Conservation (phyloP, 1,140 invertebrate genomes). For the Drosophila guanche region DNA sequence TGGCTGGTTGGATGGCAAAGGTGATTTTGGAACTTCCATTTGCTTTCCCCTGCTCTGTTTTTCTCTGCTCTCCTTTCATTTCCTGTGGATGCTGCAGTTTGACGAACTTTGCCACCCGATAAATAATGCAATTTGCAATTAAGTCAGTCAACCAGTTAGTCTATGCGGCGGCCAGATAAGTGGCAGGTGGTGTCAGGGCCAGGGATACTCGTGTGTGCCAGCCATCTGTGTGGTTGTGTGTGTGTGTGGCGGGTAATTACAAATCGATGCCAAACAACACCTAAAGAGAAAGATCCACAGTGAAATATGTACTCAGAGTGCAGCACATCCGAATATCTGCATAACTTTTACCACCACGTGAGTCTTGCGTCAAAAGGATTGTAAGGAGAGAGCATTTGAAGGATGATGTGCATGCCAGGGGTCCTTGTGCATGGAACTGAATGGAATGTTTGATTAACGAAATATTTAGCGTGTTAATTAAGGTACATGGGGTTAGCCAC, state of each 20-base stretch:
- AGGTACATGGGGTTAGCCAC: slow-evolving; percentile 78
- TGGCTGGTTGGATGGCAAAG: background rate
- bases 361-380: no score
- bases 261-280: slow-evolving; percentile 38
- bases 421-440: slow-evolving; percentile 13
- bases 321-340: no score
- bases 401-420: no score
- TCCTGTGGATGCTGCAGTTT: slow-evolving; percentile 53
- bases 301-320: background rate
- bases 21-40: slow-evolving; percentile 4
- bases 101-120: slow-evolving; percentile 78
- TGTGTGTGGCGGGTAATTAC: slow-evolving; percentile 63
- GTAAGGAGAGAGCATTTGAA: no score
- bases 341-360: no score
- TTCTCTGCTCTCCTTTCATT: background rate
- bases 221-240: background rate
- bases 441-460: slow-evolving; percentile 66
- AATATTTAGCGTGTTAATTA: slow-evolving; percentile 79
- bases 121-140: slow-evolving; percentile 82
- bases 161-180: background rate
- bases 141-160: slow-evolving; percentile 70
- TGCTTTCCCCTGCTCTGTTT: background rate
- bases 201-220: background rate
- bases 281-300: background rate
- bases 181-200: slow-evolving; percentile 3